Percentiles rank a stretch among this genome's conserved stretches.
Conservation (phyloP, 2,113 vertebrate genomes). For the Platysternon megacephalum region DNA sequence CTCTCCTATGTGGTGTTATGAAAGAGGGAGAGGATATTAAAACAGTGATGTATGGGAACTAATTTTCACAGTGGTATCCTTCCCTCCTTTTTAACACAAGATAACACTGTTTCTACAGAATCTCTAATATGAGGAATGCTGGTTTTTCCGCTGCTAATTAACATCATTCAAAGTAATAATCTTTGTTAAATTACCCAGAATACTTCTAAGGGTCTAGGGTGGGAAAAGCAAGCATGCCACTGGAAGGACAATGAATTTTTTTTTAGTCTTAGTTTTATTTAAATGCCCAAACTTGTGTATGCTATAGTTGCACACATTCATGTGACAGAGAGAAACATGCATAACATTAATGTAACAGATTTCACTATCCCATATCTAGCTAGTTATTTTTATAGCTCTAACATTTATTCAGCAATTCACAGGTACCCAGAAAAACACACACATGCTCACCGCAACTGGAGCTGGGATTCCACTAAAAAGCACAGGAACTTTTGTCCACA, state of each 20-base stretch:
- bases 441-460: conserved; percentile 89
- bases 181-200: not conserved
- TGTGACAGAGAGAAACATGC: fast-evolving
- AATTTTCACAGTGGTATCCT: not conserved
- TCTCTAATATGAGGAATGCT: not conserved
- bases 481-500: conserved; percentile 95
- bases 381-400: not conserved
- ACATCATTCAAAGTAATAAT: not conserved
- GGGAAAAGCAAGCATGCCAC: not conserved
- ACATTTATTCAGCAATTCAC: not conserved
- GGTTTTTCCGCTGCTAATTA: not conserved
- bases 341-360: not conserved
- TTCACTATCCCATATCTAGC: fast-evolving
- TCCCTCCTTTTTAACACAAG: not conserved
- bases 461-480: conserved; percentile 94
- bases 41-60: fast-evolving
- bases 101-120: not conserved
- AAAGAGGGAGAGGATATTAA: not conserved
- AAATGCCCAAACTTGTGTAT: not conserved
- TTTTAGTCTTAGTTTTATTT: not conserved
- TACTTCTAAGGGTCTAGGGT: not conserved
- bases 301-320: not conserved
- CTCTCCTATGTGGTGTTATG: not conserved
- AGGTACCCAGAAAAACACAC: not conserved
- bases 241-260: not conserved